Evolutionary conservation across 1,140 invertebrate genomes (phyloP), one percentile per base, ranked within the genome.

Genomic region (Drosophila yakuba): DNA sequence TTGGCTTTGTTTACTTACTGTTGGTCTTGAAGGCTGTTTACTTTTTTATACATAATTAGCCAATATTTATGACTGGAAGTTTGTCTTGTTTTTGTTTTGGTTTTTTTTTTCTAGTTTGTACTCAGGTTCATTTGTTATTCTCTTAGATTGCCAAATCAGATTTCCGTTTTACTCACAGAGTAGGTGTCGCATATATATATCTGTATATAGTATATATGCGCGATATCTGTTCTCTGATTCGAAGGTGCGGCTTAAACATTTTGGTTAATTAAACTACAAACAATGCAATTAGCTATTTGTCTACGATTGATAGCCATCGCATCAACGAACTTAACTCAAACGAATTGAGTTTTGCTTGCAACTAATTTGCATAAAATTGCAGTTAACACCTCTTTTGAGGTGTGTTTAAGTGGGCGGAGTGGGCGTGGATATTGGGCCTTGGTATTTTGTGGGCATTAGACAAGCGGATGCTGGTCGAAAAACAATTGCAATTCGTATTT

Each of bases 301-400:
- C 41, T 52, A 51, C 50, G 62, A 74, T 44, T 64, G 67, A 85
- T 85, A 85, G 84, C 68, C 82, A 85, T 85, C 78, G 56, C 62
- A 47, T 77, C 44, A 52, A 20, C 36, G 36, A 50, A 50, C 41
- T 61, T 35, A 36, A 32, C 20, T 8, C 3, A 67, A 50, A 28
- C 28, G 43, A 71, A 48, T 57, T 39, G 44, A 43, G 64, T 60
- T 56, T 74, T 52, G 45, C 54, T 69, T 48, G 64, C 39, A n/a
- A 56, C n/a, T 67, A 68, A 86, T 86, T 86, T 86, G 82, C 82
- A 86, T 86, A 72, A 86, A 72, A 78, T 71, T 81, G 60, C 71
- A 74, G 78, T 81, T 85, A 86, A 85, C 81, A 85, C 81, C 78
- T 85, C 63, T 41, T 47, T 47, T 58, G 25, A 58, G 67, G 67